Evolutionary conservation across 2,888 invertebrate genomes (phyloP).

Genomic region (Plagiodera versicolora): DNA sequence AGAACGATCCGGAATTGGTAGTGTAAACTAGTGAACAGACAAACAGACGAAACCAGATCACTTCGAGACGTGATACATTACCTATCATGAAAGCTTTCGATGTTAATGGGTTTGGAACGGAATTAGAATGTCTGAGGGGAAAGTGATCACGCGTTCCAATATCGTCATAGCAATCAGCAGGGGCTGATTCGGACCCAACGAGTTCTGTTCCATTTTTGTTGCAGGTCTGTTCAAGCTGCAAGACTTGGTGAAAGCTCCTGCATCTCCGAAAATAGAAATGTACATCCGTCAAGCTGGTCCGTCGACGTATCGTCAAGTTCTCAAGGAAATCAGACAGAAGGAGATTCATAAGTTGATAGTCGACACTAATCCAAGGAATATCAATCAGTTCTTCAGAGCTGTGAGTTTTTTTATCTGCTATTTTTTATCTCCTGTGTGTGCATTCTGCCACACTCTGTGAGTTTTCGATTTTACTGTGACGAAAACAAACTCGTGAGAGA

Average conservation of each 20-base stretch:
- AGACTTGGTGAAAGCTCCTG: conserved; percentile 75
- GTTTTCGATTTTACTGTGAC: too few species aligned
- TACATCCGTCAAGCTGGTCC: conserved; percentile 77
- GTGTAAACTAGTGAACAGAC: neutral
- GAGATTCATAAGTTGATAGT: conserved; percentile 85
- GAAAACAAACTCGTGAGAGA: neutral
- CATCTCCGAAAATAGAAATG: conserved; percentile 69
- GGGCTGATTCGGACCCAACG: too few species aligned
- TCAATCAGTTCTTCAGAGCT: conserved; percentile 82
- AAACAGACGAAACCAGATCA: neutral
- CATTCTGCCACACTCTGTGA: neutral
- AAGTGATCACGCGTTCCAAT: neutral
- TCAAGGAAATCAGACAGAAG: conserved; percentile 84
- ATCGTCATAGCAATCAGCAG: too few species aligned
- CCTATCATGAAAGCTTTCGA: neutral
- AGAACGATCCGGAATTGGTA: neutral
- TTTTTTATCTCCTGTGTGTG: too few species aligned
- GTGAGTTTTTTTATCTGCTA: conserved; percentile 65
- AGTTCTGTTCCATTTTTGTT: conserved; percentile 20
- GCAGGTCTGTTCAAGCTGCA: conserved; percentile 82
- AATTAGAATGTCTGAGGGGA: neutral
- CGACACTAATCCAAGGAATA: conserved; percentile 81
- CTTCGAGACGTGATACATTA: neutral
- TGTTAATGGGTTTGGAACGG: neutral
- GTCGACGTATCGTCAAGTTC: conserved; percentile 70